Base-by-base conservation (phyloP, 2,113 vertebrate genomes). In the Noturus placidus region DNA sequence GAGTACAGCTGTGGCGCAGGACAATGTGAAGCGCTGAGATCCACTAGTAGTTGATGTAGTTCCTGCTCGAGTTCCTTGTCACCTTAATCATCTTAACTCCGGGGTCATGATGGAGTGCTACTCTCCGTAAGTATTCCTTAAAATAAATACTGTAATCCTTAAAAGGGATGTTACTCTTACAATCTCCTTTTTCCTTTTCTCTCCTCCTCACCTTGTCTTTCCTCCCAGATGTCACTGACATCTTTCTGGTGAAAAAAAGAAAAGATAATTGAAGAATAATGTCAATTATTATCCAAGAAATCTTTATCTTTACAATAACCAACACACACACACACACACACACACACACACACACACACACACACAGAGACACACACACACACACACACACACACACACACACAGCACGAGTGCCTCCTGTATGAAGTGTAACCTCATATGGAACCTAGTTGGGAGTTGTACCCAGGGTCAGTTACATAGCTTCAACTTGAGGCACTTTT, bases 301-400 rank as follows among this genome's bases (percentile, higher is more conserved):
- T 25, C 20, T 42, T 74, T 22, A 19, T 33, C 67, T 42, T 72
- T 76, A 25, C 9, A 50, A 27, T 76, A 50, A 76, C 72, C 22
- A 76, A 4, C 9, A 72, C 38, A 42, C 72, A 76, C 72, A 76
- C 38, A 76, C 38, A 69, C 67, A 35, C 67, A 69, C 30, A 69
- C 67, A 69, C 67, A 69, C 67, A 69, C 67, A 70, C 67, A 70
- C 67, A 33, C 67, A 70, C 67, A 33, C 67, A 69, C n/a, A 33
- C 50, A 52, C 6, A 70, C 35, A 38, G 35, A 74, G 35, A 74
- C 35, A 74, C 35, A 69, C 65, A 35, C 67, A 69, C n/a, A 69
- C 65, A 69, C 65, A 70, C 30, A 70, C 67, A 70, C 67, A 70
- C 33, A 35, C 67, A 70, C 67, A 35, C 67, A 70, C 14, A 35